Evolutionary conservation across 2,888 invertebrate species (phyloP), one percentile per base, ranked within the genome.

Genomic region (Drosophila greeni): DNA sequence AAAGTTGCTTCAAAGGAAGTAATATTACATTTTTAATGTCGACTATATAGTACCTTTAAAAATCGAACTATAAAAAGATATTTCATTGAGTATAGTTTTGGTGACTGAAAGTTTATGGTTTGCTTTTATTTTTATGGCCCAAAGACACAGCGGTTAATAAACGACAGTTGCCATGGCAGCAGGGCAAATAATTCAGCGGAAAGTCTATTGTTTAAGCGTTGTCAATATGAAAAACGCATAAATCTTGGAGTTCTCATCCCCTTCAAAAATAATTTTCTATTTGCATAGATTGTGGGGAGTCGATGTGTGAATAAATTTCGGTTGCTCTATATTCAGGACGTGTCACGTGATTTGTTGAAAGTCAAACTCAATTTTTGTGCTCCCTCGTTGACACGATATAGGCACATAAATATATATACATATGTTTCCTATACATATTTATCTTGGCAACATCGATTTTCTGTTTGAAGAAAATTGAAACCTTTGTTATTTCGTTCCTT

Each of bases 331-430:
- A 58, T 71, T 65, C 53, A 48, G 48, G 49, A 23, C 69, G 58
- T 75, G 82, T 82, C 78, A 82, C 84, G 84, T 83, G 84, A 81
- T 66, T 70, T 69, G 77, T 60, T 45, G 54, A 80, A 72, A 72
- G 53, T 68, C 61, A 58, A 62, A 59, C 54, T 68, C 57, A 56
- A 69, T 77, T 74, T 77, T 70, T 57, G 16, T 49, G 39, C 80
- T 53, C 24, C 23, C 49, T 66, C 45, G 51, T 72, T 72, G 82
- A 75, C 82, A 82, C 76, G 76, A 73, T 47, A 65, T 40, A 11
- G 11, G 16, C 11, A 7, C 18, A 18, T 12, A 42, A 3, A 40
- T 3, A 23, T 14, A 26, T 43, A 45, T 11, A 5, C 57, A 36
- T 29, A 36, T 29, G 48, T 61, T 52, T 36, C 26, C 43, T 43